Evolutionary conservation across 2,113 vertebrate species (phyloP), one percentile per base, ranked within the genome.

Genomic region (Onychostoma macrolepis): DNA sequence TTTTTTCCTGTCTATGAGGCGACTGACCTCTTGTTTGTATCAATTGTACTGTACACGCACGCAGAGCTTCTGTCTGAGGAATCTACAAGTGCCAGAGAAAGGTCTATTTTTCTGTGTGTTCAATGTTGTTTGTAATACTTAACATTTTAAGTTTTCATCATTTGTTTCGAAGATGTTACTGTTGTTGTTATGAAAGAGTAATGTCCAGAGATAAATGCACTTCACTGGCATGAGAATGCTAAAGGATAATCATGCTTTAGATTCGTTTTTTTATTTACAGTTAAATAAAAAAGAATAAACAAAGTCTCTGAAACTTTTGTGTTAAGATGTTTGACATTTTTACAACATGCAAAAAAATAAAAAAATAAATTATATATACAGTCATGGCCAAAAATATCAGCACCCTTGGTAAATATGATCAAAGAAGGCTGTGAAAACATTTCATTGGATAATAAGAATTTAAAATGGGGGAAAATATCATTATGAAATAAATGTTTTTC

Each of bases 61-160:
- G 26, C n/a, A 30, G 61, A 87, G 88, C 74, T 87, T 87, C 74
- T 89, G 30, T 79, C 28, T 83, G 78, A 86, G 84, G 85, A 86
- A 72, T 87, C 88, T 90, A 77, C 76, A 87, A 92, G 91, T 90
- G 90, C 89, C 90, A 92, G 91, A 90, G 87, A 91, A 87, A 88
- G 89, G 85, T 92, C 56, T 58, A 58, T 56, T 50, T 91, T 91
- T 90, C 77, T 91, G 88, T 89, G 88, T 90, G 78, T 86, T 82
- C 63, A 86, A 56, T 86, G 86, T 45, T 45, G 15, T 89, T 85
- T 77, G 85, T 89, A 88, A 89, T 87, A 87, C 58, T 86, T 61
- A 45, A 58, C 75, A 76, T 85, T 90, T 88, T 86, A 48, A 76
- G 85, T 75, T 86, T 50, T 28, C 17, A 10, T 89, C 63, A 30